Evolutionary conservation across 2,113 vertebrate genomes (phyloP).

Genomic region (Murina feae): DNA sequence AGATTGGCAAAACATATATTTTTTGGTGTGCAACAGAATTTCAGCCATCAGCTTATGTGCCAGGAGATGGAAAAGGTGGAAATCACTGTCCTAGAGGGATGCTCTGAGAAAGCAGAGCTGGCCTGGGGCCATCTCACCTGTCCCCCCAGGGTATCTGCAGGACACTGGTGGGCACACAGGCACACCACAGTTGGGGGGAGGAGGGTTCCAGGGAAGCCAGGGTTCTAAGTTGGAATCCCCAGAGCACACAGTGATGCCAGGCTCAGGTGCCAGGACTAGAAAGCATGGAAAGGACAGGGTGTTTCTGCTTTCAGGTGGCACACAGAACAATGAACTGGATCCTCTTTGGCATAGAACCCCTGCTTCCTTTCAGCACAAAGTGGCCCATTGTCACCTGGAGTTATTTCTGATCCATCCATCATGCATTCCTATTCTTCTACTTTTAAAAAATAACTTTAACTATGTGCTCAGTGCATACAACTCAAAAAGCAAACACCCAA

Average conservation of each 20-base stretch:
- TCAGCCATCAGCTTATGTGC: neutral
- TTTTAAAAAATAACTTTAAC: conserved; percentile 36
- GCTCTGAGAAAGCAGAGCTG: neutral
- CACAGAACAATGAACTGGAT: neutral
- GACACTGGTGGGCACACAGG: neutral
- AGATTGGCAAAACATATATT: neutral
- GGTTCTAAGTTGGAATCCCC: neutral
- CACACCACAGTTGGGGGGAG: neutral
- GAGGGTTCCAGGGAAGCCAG: neutral
- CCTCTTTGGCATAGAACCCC: neutral
- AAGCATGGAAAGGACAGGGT: neutral
- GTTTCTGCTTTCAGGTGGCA: neutral
- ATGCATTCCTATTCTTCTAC: neutral
- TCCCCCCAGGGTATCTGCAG: neutral
- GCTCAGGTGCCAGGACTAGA: neutral
- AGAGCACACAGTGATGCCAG: neutral
- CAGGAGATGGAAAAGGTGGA: neutral
- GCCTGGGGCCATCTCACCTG: neutral
- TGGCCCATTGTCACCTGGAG: neutral
- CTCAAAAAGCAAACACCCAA: neutral
- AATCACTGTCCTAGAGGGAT: neutral
- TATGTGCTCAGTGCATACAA: neutral
- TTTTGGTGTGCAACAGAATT: neutral
- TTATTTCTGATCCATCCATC: conserved; percentile 11
- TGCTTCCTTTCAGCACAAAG: neutral